These are phyloP conservation scores for Alosa sapidissima DNA, from an alignment of 2,797 vertebrate species.

Conservation along the genomic window DNA sequence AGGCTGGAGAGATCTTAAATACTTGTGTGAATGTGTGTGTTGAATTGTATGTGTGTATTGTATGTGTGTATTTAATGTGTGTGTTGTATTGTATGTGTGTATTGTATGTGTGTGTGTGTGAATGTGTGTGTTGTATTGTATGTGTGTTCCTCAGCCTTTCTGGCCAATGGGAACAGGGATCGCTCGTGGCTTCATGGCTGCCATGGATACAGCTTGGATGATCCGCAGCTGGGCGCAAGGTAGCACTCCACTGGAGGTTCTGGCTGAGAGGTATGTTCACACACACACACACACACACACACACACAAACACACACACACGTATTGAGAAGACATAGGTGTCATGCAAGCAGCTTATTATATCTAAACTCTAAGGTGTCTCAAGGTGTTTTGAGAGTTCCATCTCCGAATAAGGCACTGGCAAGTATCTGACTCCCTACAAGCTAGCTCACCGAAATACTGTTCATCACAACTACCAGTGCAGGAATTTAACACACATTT, in stretches of 20 bases:
- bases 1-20: neutral
- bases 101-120: neutral
- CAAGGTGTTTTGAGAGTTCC: too few relatives aligned
- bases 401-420: too few relatives aligned
- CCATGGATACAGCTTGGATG: constrained; percentile 97
- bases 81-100: neutral
- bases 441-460: too few relatives aligned
- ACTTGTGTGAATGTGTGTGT: neutral
- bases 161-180: constrained; percentile 98
- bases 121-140: neutral
- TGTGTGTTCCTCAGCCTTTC: constrained; percentile 77
- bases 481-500: too few relatives aligned
- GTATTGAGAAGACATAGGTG: neutral
- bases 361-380: too few relatives aligned
- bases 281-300: neutral
- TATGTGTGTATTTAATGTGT: neutral
- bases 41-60: neutral
- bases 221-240: constrained; percentile 88
- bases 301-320: constrained; percentile 2
- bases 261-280: constrained; percentile 86
- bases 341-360: too few relatives aligned
- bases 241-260: constrained; percentile 79
- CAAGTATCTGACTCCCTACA: too few relatives aligned
- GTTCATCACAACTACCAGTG: too few relatives aligned
- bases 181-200: constrained; percentile 92